Evolutionary conservation across 2,797 vertebrate genomes (phyloP), one percentile per base, ranked within the genome.

Genomic region (Mormyrus proboscirostris): DNA sequence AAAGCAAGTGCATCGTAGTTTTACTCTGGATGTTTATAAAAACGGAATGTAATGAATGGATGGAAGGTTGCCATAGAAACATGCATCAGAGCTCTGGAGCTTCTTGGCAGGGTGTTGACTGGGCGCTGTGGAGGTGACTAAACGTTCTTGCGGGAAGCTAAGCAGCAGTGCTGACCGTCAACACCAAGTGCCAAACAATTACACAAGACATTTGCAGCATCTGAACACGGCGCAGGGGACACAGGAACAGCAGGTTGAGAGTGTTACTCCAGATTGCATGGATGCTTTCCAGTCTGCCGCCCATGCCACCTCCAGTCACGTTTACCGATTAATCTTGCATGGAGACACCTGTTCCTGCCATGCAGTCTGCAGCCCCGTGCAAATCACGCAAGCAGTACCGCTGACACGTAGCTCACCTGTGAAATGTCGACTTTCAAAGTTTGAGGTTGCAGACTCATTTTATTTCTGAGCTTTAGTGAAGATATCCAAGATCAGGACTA

Each of bases 31-130:
- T 25, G 14, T 88, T 88, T 53, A 86, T 86, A 51, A 53, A 84
- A 86, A 38, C 2, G 12, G 44, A 69, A 89, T 25, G 8, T 62
- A 65, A 59, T 59, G 53, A 89, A 83, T 29, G 33, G 41, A 44
- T 16, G 38, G 33, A 47, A 65, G 69, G 88, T 89, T 89, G 79
- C 88, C 19, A 89, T 86, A 51, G 88, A 86, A 89, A 89, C 82
- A 3, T 86, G 8, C 79, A 22, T 88, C 50, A 55, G 22, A 16
- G 25, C 16, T 33, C 59, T 38, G 49, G 82, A 50, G 38, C 19
- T 25, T 62, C 25, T 47, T 89, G 38, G 19, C 76, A 65, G 19
- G 19, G 41, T n/a, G 82, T 3, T 73, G 88, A 89, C 57, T 29
- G 83, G 82, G 10, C 29, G 16, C n/a, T 0, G 83, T 4, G 22